Percentiles rank a stretch among this genome's conserved stretches.
phyloP scores from a whole-genome alignment of 2,888 invertebrate species.

The Nephrocerus scutellatus region DNA sequence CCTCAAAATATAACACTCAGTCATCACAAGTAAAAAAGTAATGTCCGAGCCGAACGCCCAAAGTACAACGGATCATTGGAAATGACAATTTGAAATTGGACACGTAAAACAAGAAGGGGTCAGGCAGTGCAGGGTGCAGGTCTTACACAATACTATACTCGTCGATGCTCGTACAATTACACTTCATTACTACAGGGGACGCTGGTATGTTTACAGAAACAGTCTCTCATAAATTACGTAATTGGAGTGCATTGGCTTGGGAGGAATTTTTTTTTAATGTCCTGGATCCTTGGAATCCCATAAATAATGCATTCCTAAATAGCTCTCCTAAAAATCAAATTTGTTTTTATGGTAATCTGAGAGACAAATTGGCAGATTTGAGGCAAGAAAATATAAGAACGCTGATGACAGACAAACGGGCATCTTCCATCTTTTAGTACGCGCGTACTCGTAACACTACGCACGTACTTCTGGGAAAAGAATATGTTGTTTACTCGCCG shows the following conservation, averaged over 20 bases:
- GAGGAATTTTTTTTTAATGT: conserved; percentile 23
- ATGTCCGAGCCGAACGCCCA: conserved; percentile 16
- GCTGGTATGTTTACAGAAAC: no score
- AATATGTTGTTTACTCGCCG: no score
- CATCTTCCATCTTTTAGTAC: no score
- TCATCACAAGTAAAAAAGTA: background rate
- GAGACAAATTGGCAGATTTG: conserved; percentile 24
- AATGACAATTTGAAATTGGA: conserved; percentile 23
- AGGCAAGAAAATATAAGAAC: no score
- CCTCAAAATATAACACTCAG: background rate
- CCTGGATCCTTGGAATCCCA: conserved; percentile 22
- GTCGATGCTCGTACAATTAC: conserved; percentile 4
- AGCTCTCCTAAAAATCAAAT: conserved; percentile 24
- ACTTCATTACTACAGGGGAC: conserved; percentile 8
- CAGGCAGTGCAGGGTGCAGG: no score
- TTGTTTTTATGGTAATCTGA: conserved; percentile 23
- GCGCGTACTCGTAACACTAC: no score
- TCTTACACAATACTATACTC: no score
- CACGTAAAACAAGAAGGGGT: conserved; percentile 23
- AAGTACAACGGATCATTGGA: conserved; percentile 20
- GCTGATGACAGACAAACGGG: no score
- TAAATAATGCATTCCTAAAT: conserved; percentile 23
- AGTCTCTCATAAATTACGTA: conserved; percentile 21
- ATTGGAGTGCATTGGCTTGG: conserved; percentile 23
- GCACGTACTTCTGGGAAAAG: no score